A percentile compares a stretch with the other conserved stretches of the same genome.
Conservation (phyloP, 2,113 vertebrate species). For the cat (Felis catus) region F.catus_Fca126_mat1.0 CM031417.1:23887001-23887500, state of each 20-base stretch:
- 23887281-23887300: neutral
- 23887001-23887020: accelerated
- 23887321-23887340: accelerated
- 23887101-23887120: neutral
- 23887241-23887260: neutral
- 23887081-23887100: accelerated
- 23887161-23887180: neutral
- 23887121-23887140: accelerated
- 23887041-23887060: conserved; percentile 23
- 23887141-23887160: accelerated
- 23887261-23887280: neutral
- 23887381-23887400: neutral
- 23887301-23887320: too few species aligned
- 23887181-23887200: conserved; percentile 13
- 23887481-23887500: neutral
- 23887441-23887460: accelerated
- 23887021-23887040: neutral
- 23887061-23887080: neutral
- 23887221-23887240: conserved; percentile 74
- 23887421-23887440: accelerated
- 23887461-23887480: accelerated
- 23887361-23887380: neutral
- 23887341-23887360: neutral
- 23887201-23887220: conserved; percentile 51
- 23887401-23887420: accelerated